Conservation (phyloP, 2,113 vertebrate species). For the Chlorodrepanis virens region DNA sequence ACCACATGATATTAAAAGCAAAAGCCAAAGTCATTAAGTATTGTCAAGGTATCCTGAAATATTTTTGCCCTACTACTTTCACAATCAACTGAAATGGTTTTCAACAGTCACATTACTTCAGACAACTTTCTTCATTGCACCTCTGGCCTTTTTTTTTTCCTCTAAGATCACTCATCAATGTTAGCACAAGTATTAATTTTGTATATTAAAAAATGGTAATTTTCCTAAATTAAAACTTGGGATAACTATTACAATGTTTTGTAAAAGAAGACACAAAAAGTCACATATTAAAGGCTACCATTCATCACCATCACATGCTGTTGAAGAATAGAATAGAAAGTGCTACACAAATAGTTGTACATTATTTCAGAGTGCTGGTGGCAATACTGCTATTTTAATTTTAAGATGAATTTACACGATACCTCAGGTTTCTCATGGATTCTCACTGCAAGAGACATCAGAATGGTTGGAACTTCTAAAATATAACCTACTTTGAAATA, state of each 20-base stretch:
- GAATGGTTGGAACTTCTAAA: background rate
- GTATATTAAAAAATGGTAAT: background rate
- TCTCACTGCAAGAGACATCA: background rate
- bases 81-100: background rate
- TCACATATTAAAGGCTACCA: background rate
- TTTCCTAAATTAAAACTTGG: background rate
- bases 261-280: background rate
- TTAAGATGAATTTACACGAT: background rate
- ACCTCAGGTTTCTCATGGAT: background rate
- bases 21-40: background rate
- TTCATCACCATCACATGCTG: background rate
- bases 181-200: background rate
- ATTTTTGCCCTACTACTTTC: background rate
- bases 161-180: background rate
- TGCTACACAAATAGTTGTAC: background rate
- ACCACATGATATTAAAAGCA: slow-evolving; percentile 15
- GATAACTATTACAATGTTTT: background rate
- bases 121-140: background rate
- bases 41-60: background rate
- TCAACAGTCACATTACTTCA: background rate
- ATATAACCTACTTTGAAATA: background rate
- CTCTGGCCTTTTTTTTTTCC: background rate
- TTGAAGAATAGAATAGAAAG: background rate
- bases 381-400: background rate
- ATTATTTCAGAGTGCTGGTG: slow-evolving; percentile 40